Evolutionary conservation across 2,888 invertebrate genomes (phyloP), one percentile per base, ranked within the genome.

Genomic region (Clusia tigrina): DNA sequence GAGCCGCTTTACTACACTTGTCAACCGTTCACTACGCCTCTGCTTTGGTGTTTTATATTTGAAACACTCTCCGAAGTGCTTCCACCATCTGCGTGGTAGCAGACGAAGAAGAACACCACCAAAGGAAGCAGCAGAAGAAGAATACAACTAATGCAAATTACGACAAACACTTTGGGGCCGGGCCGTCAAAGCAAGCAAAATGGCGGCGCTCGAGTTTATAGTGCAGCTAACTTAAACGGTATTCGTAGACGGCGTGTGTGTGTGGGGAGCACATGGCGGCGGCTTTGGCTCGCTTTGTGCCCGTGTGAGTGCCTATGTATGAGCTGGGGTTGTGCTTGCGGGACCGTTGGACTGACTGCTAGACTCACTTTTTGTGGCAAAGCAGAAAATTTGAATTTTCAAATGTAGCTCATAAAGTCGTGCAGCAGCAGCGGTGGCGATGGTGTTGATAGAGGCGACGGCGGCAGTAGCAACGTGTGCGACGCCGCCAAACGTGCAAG

Each of bases 391-490:
- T 62, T 57, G 17, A 62, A 62, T 57, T 57, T 57, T 57, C 54
- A 18, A 20, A n/a, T 6, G 54, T 26, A 24, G 22, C 54, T 22
- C 17, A 37, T 12, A 54, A 42, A 24, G 25, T 20, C 25, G 10
- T 18, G 18, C 32, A 58, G 48, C n/a, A n/a, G n/a, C n/a, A 51
- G 51, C 48, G 48, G 6, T 55, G 32, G 22, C 9, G 15, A 37
- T 46, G 38, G 57, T 58, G 63, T 68, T 69, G 67, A 64, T 68
- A 69, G 67, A 62, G 65, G 37, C 37, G 12, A 12, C 32, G 32
- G 6, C 32, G 32, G 6, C 32, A 12, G 6, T 32, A 6, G 6
- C 6, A 9, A 12, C 12, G 32, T 32, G 32, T 32, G 32, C 32
- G n/a, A n/a, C n/a, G n/a, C n/a, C n/a, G n/a, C n/a, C n/a, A n/a